Percentiles rank a stretch among this genome's conserved stretches.
phyloP scores from a whole-genome alignment of 2,797 vertebrate species.

The Gymnothorax reevesii region DNA sequence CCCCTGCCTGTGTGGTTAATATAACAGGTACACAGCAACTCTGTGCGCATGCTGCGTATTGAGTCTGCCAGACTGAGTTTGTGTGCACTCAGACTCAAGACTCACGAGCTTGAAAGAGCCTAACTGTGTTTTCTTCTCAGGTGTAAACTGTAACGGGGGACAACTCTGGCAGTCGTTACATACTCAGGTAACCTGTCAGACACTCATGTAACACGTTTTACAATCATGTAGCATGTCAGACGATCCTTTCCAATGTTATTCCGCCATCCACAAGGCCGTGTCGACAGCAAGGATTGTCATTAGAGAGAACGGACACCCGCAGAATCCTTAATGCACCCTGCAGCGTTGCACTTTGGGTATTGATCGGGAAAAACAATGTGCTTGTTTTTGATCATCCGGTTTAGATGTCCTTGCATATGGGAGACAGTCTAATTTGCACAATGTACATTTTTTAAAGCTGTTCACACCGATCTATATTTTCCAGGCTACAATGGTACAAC shows the following conservation, averaged over 20 bases:
- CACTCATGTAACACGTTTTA: no score
- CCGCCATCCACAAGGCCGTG: background rate
- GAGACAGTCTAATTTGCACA: background rate
- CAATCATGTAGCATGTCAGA: background rate
- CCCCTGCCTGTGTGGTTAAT: background rate
- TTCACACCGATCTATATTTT: no score
- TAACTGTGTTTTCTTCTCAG: conserved; percentile 29
- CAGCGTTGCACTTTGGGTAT: background rate
- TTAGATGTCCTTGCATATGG: background rate
- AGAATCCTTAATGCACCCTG: background rate
- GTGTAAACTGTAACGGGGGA: background rate
- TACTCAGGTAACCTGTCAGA: no score
- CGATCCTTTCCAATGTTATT: background rate
- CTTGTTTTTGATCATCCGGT: background rate
- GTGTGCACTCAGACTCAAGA: conserved; percentile 19
- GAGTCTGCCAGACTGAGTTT: conserved; percentile 6
- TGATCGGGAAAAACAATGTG: background rate
- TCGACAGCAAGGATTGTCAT: background rate
- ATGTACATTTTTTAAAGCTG: no score
- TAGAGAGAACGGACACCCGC: background rate
- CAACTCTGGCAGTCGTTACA: background rate
- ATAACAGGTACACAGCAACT: conserved; percentile 5
- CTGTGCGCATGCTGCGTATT: background rate
- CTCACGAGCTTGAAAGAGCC: conserved; percentile 25
- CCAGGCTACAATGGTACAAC: background rate